Percentiles rank a stretch among this genome's conserved stretches.
Conservation (phyloP, 2,797 vertebrate genomes). For the Microctenopoma stevenorrisi region DNA sequence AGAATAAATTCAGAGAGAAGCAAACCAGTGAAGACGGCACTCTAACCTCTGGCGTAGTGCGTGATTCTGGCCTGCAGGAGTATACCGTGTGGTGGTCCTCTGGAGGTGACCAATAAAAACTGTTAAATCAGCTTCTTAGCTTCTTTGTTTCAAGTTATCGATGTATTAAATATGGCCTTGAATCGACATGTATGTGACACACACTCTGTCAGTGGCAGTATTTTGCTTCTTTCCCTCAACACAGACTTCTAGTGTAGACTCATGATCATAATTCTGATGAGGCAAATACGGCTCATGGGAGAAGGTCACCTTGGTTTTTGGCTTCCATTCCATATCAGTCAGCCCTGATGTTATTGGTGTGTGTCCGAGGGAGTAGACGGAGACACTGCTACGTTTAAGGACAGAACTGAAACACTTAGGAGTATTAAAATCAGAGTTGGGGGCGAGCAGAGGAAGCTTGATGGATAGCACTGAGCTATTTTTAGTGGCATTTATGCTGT, state of each 20-base stretch:
- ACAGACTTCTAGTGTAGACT: constrained; percentile 24
- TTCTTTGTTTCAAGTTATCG: not conserved
- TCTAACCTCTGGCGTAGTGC: constrained; percentile 50
- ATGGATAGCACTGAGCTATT: constrained; percentile 65
- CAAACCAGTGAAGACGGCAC: constrained; percentile 19
- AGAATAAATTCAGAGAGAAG: constrained; percentile 68
- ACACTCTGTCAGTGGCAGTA: constrained; percentile 18
- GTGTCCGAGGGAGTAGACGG: constrained; percentile 50
- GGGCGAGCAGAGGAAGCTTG: constrained; percentile 60
- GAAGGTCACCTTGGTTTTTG: constrained; percentile 68
- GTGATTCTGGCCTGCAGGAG: not conserved
- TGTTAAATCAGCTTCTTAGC: constrained; percentile 28
- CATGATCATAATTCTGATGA: constrained; percentile 31
- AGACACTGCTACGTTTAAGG: constrained; percentile 58
- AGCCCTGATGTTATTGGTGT: constrained; percentile 49
- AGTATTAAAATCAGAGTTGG: constrained; percentile 80
- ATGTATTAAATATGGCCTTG: not conserved
- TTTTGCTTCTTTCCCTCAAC: constrained; percentile 10
- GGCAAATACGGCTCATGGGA: constrained; percentile 32
- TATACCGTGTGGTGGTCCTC: not conserved
- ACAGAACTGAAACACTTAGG: constrained; percentile 80
- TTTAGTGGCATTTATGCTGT: constrained; percentile 39
- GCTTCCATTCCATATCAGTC: constrained; percentile 49
- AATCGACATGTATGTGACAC: constrained; percentile 13
- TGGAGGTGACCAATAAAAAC: constrained; percentile 27